phyloP scores from a whole-genome alignment of 2,888 invertebrate genomes.

The Criorhina ranunculi region DNA sequence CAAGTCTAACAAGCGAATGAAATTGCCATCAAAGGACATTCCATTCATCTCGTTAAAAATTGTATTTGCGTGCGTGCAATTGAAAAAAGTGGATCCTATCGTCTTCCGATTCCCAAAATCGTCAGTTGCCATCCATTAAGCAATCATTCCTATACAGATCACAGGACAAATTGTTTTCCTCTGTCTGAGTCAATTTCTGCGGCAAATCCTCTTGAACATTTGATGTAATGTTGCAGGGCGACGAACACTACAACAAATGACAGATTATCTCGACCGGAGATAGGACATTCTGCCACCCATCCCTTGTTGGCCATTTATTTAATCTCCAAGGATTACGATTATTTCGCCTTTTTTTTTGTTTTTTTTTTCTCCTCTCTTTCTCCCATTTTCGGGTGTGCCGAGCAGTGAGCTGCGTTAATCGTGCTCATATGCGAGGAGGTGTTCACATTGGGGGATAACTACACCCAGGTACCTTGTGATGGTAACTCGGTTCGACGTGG shows the following conservation, averaged over 20 bases:
- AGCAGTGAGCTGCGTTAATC: conserved; percentile 24
- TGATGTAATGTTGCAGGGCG: conserved; percentile 13
- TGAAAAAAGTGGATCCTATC: conserved; percentile 3
- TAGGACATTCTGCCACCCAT: conserved; percentile 1
- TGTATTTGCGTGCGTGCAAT: neutral
- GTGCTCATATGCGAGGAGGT: neutral
- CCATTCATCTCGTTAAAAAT: conserved; percentile 44
- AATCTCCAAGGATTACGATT: conserved; percentile 23
- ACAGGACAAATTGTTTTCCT: conserved; percentile 48
- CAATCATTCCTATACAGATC: conserved; percentile 5
- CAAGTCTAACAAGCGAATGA: conserved; percentile 40
- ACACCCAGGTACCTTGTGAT: conserved; percentile 17
- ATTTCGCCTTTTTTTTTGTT: conserved; percentile 6
- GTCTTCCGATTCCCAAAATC: neutral
- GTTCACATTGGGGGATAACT: conserved; percentile 1
- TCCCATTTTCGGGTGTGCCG: conserved; percentile 2
- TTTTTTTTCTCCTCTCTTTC: conserved; percentile 3
- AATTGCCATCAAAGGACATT: conserved; percentile 45
- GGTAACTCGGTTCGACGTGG: neutral
- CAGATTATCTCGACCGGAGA: conserved; percentile 31
- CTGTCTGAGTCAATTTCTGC: conserved; percentile 49
- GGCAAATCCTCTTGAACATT: conserved; percentile 29
- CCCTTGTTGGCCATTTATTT: neutral
- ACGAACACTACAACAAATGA: neutral
- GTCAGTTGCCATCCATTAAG: neutral